Evolutionary conservation across 2,888 invertebrate species (phyloP).

Genomic region (Ormia ochracea): DNA sequence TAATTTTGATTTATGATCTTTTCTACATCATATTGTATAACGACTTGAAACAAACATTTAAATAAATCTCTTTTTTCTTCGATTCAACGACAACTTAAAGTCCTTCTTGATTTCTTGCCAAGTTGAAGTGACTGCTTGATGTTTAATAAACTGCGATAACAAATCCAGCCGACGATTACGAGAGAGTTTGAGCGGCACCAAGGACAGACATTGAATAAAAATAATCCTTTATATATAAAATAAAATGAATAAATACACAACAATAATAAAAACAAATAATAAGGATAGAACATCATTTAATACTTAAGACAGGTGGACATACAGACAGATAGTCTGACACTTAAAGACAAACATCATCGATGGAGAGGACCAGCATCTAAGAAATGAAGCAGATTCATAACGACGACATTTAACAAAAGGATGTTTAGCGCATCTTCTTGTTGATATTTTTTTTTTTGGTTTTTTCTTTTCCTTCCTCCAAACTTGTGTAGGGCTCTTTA

Average conservation of each 20-base stretch:
- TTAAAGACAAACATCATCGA: constrained; percentile 62
- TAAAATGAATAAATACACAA: not conserved
- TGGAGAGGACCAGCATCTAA: constrained; percentile 36
- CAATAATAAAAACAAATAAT: not conserved
- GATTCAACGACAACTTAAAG: constrained; percentile 6
- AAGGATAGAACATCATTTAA: constrained; percentile 55
- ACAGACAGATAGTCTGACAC: constrained; percentile 62
- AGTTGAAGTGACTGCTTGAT: constrained; percentile 30
- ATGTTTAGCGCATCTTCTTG: constrained; percentile 50
- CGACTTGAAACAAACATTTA: constrained; percentile 40
- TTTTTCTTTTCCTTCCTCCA: not conserved
- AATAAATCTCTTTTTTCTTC: constrained; percentile 41
- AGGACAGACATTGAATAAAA: constrained; percentile 25
- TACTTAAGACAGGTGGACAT: constrained; percentile 63
- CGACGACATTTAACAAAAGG: constrained; percentile 58
- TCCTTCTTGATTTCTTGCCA: constrained; percentile 42
- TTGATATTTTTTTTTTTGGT: not conserved
- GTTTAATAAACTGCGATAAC: constrained; percentile 43
- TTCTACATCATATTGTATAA: constrained; percentile 50
- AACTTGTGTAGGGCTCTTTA: constrained; percentile 41
- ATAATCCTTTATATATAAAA: constrained; percentile 50
- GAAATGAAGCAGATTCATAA: constrained; percentile 41
- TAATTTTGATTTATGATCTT: constrained; percentile 57
- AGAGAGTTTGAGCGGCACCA: not conserved
- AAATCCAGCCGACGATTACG: constrained; percentile 1